Evolutionary conservation across 1,140 invertebrate genomes (phyloP).

Genomic region (Sarcophaga bullata): DNA sequence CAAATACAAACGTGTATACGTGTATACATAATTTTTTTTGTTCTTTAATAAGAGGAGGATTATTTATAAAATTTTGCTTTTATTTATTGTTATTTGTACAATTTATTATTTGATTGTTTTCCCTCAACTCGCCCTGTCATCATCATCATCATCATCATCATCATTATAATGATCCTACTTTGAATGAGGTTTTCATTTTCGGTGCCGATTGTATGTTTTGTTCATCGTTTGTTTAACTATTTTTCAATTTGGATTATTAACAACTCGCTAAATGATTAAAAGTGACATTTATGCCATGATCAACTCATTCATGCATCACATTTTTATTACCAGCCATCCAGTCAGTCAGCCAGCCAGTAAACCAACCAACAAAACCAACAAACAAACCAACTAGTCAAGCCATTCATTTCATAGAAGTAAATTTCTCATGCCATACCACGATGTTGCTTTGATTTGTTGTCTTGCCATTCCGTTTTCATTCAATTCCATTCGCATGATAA

Average conservation of each 20-base stretch:
- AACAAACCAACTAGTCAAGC: neutral
- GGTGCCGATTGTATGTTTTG: neutral
- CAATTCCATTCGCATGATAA: conserved; percentile 9
- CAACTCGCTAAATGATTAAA: neutral
- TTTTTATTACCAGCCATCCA: neutral
- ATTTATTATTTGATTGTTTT: neutral
- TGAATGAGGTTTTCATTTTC: neutral
- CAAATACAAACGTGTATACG: too few species aligned
- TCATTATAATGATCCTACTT: neutral
- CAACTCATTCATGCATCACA: conserved; percentile 13
- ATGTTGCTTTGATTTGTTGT: too few species aligned
- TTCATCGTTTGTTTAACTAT: conserved; percentile 26
- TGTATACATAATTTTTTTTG: too few species aligned
- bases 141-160: too few species aligned
- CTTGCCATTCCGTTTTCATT: neutral
- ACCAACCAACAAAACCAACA: neutral
- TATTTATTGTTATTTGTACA: neutral
- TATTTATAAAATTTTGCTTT: neutral
- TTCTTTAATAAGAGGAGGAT: neutral
- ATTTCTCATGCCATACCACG: too few species aligned
- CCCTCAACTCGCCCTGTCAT: too few species aligned
- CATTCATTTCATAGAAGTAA: too few species aligned
- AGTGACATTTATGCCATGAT: conserved; percentile 18
- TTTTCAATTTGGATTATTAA: conserved; percentile 14
- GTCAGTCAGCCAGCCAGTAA: neutral